These are phyloP conservation scores for Oxyura jamaicensis DNA, from an alignment of 2,113 vertebrate species.

Conservation along the genomic window DNA sequence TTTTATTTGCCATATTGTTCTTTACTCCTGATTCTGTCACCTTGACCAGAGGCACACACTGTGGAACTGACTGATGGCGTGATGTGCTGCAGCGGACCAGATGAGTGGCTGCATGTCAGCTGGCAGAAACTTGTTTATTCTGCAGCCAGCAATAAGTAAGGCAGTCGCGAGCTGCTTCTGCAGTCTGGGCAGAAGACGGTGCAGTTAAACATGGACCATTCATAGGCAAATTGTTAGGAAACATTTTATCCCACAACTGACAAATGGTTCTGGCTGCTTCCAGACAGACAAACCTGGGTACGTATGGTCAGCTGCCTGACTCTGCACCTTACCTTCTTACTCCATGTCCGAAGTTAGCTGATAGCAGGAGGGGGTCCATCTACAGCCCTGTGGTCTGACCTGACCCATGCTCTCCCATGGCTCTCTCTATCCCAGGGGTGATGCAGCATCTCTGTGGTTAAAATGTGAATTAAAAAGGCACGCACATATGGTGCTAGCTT, in stretches of 20 bases:
- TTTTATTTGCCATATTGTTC: background rate
- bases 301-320: background rate
- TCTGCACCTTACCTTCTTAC: background rate
- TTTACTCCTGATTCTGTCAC: background rate
- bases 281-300: background rate
- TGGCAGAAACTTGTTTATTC: background rate
- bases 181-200: background rate
- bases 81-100: background rate
- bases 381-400: background rate
- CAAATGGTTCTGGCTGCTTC: background rate
- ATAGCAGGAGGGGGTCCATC: background rate
- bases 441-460: background rate
- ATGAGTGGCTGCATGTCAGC: background rate
- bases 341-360: background rate
- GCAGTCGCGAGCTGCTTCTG: background rate
- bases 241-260: background rate
- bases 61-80: background rate
- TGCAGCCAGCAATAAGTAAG: background rate
- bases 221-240: background rate
- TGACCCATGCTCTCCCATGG: background rate
- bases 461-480: background rate
- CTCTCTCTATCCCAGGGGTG: background rate
- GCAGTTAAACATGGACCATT: rapidly evolving
- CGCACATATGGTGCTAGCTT: rapidly evolving
- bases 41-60: background rate